A percentile compares a stretch with the other conserved stretches of the same genome.
These are phyloP conservation scores for Cephonodes hylas DNA, from an alignment of 2,888 invertebrate species.

Conservation along the genomic window DNA sequence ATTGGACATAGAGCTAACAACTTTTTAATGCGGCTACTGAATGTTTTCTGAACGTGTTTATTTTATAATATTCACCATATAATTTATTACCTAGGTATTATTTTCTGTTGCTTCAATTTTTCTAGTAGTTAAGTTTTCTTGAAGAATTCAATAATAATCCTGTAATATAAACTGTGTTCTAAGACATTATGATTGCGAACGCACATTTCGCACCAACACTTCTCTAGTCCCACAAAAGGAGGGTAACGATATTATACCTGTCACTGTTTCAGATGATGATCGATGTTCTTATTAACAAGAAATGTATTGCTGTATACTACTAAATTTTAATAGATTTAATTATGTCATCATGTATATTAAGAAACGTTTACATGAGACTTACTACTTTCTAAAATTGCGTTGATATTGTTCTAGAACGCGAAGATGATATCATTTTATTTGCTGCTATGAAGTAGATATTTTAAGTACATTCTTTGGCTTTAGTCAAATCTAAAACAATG, in stretches of 20 bases:
- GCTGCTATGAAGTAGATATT: not conserved
- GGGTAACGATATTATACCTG: constrained; percentile 2
- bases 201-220: not conserved
- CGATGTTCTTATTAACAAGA: not conserved
- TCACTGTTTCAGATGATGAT: not conserved
- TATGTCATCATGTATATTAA: not conserved
- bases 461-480: not conserved
- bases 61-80: not conserved
- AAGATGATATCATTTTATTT: not conserved
- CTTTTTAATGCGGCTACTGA: constrained; percentile 9
- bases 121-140: too few relatives aligned
- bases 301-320: not conserved
- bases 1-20: constrained; percentile 1
- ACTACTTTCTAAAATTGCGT: not conserved
- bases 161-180: too few relatives aligned
- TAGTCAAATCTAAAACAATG: constrained; percentile 4
- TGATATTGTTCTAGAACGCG: not conserved
- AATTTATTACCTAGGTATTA: not conserved
- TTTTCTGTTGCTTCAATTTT: not conserved
- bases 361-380: not conserved
- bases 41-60: too few relatives aligned
- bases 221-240: not conserved
- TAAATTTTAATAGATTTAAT: not conserved
- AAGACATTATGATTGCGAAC: not conserved
- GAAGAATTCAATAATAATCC: too few relatives aligned